These are phyloP conservation scores for Dioctria rufipes DNA, from an alignment of 2,888 invertebrate genomes.

Conservation along the genomic window DNA sequence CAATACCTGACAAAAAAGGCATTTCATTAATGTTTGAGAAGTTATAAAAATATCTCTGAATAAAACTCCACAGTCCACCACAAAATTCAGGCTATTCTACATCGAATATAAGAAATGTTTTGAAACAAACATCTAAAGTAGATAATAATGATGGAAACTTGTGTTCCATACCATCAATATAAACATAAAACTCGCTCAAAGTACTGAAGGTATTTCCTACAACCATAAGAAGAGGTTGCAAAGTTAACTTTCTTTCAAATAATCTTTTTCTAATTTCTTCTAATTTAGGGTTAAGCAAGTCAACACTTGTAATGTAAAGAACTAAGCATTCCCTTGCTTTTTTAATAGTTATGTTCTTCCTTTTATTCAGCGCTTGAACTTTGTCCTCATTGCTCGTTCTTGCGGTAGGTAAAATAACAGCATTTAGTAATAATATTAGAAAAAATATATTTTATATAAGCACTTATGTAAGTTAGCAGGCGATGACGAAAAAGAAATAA, in stretches of 20 bases:
- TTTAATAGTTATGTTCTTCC: neutral
- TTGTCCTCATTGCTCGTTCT: neutral
- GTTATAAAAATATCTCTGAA: constrained; percentile 8
- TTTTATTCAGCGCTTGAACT: neutral
- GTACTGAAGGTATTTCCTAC: neutral
- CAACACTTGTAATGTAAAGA: neutral
- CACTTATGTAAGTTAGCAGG: too few species aligned
- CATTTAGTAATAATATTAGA: neutral
- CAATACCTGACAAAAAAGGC: neutral
- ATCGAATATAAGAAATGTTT: neutral
- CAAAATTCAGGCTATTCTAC: constrained; percentile 1
- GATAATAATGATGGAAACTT: neutral
- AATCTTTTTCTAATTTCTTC: neutral
- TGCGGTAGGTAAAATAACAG: neutral
- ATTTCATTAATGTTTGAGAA: neutral
- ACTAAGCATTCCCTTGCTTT: neutral
- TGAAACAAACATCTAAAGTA: neutral
- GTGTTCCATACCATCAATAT: neutral
- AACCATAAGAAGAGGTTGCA: neutral
- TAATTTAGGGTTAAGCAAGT: neutral
- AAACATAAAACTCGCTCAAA: neutral
- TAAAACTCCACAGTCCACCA: neutral
- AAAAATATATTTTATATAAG: too few species aligned
- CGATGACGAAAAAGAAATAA: too few species aligned
- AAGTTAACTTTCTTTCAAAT: neutral